Evolutionary conservation across 2,113 vertebrate species (phyloP).

Genomic region (Oxyruncus cristatus): DNA sequence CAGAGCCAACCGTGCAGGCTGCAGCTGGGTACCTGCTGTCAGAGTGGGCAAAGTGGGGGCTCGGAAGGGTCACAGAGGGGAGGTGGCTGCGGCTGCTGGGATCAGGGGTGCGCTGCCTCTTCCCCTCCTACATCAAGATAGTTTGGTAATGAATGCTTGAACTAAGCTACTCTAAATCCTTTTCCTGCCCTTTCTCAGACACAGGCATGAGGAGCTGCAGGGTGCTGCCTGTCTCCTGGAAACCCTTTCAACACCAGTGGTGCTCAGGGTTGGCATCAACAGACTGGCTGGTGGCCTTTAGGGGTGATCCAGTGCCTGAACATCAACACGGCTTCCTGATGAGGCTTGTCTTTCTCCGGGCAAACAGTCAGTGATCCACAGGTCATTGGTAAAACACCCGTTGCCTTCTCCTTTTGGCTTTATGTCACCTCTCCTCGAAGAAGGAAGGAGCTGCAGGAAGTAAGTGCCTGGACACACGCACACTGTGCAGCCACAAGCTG

Average conservation of each 20-base stretch:
- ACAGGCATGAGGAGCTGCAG: fast-evolving
- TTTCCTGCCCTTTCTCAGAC: neutral
- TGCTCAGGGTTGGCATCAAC: fast-evolving
- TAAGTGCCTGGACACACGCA: fast-evolving
- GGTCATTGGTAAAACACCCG: neutral
- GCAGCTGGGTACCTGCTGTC: neutral
- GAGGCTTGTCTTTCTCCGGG: neutral
- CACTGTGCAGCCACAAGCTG: neutral
- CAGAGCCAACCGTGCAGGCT: fast-evolving
- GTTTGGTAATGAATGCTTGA: neutral
- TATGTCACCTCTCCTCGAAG: fast-evolving
- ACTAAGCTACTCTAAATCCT: neutral
- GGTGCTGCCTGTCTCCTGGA: neutral
- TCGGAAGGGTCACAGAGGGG: neutral
- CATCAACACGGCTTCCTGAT: neutral
- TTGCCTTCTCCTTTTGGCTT: neutral
- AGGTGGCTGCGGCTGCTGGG: fast-evolving
- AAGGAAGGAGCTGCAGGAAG: neutral
- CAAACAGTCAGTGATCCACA: neutral
- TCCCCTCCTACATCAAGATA: neutral
- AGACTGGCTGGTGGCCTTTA: neutral
- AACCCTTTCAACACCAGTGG: fast-evolving
- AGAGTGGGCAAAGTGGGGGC: neutral
- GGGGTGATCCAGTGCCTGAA: neutral
- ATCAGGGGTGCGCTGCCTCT: fast-evolving